phyloP scores from a whole-genome alignment of 2,797 vertebrate genomes.

The Notolepis coatsorum region DNA sequence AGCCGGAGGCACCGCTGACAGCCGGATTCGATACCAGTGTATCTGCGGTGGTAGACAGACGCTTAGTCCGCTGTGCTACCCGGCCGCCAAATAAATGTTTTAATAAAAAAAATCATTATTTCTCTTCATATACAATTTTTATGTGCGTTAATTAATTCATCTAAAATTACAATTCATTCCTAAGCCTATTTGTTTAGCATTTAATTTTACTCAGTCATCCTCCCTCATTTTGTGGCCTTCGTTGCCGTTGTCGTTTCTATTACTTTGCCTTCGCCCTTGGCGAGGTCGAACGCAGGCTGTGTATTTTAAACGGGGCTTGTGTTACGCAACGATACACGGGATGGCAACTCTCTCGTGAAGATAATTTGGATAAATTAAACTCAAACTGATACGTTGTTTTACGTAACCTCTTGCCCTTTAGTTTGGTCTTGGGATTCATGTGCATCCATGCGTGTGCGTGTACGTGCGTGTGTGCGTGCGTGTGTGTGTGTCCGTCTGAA shows the following conservation, averaged over 20 bases:
- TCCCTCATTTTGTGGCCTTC: conserved; percentile 5
- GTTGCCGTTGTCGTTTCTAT: conserved; percentile 28
- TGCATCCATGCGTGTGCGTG: too few species aligned
- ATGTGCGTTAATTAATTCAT: too few species aligned
- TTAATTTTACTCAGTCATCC: not conserved
- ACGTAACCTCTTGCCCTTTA: conserved; percentile 62
- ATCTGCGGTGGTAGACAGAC: too few species aligned
- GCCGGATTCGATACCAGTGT: too few species aligned
- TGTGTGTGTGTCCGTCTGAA: conserved; percentile 30
- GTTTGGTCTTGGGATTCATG: conserved; percentile 34
- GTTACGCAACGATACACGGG: conserved; percentile 48
- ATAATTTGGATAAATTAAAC: conserved; percentile 70
- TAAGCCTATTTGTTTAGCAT: not conserved
- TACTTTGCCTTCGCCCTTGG: conserved; percentile 66
- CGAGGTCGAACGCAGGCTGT: conserved; percentile 60
- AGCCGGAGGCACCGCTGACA: too few species aligned
- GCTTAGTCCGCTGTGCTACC: too few species aligned
- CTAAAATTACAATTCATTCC: not conserved
- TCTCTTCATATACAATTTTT: too few species aligned
- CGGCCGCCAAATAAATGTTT: too few species aligned
- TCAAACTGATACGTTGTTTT: conserved; percentile 71
- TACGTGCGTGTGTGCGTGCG: not conserved
- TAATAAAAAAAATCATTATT: too few species aligned
- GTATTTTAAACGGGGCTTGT: conserved; percentile 39
- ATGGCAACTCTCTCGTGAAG: conserved; percentile 69